Evolutionary conservation across 2,797 vertebrate genomes (phyloP), one percentile per base, ranked within the genome.

Genomic region (Enteromius radiatus): DNA sequence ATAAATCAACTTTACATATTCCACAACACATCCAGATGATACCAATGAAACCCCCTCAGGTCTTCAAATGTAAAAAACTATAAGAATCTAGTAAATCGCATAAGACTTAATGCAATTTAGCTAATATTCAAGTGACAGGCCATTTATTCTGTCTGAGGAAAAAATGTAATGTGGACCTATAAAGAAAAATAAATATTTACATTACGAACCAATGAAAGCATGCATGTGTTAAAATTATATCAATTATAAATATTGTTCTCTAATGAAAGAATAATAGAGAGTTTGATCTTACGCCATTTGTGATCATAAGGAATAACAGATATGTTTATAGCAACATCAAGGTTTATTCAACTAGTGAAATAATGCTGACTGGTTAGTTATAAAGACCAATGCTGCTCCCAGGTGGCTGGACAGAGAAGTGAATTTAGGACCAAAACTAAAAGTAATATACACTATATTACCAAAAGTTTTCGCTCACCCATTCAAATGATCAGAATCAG

Each of bases 301-400:
- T 36, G 31, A 54, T 41, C 9, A 43, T 69, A 56, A 69, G 17
- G 10, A 43, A 56, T 56, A 28, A 56, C 11, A 69, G 10, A 59
- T 45, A 12, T n/a, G 23, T 11, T 80, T 6, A 43, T n/a, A 23
- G 36, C 43, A 56, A 56, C 49, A 79, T 79, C 17, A 69, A 69
- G n/a, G 23, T 7, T 56, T 69, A 2, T 5, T 56, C 3, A 7
- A 5, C 7, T 31, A 15, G 17, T 5, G 41, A 49, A 78, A 23
- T 26, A 4, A 28, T 38, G 19, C n/a, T 43, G 15, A 79, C 15
- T 7, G 14, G 36, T 52, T 56, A 14, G 52, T 61, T 4, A 49
- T 15, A 83, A 64, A 78, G 64, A 81, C 43, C 76, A 85, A 84
- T 63, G 80, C 76, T 88, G 87, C 78, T 61, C 81, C 67, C 86